Evolutionary conservation across 2,113 vertebrate species (phyloP).

Genomic region (Panthera leo): DNA sequence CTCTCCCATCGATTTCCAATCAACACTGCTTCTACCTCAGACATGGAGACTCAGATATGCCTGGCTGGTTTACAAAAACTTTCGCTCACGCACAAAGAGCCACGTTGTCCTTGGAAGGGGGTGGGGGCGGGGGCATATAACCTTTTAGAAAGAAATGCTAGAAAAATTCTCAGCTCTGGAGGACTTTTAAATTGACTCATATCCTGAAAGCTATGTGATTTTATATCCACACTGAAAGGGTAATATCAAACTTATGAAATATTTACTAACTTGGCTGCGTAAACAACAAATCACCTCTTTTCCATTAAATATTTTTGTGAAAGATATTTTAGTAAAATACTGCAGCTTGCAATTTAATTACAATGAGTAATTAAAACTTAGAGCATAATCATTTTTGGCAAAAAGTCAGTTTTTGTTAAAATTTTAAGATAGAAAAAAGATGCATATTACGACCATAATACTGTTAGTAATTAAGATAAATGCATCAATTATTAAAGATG

Average conservation of each 20-base stretch:
- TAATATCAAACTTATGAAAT: constrained; percentile 90
- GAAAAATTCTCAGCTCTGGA: constrained; percentile 32
- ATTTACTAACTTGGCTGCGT: constrained; percentile 87
- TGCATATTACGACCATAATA: constrained; percentile 94
- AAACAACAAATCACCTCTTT: constrained; percentile 89
- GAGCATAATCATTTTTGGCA: constrained; percentile 95
- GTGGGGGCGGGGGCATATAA: too few species aligned
- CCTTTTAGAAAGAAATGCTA: not conserved
- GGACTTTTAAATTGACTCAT: constrained; percentile 82
- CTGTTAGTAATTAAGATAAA: constrained; percentile 99
- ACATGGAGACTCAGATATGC: not conserved
- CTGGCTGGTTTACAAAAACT: not conserved
- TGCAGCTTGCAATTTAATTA: constrained; percentile 95
- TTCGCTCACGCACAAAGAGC: not conserved
- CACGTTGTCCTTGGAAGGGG: rapidly evolving
- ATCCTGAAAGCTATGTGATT: constrained; percentile 83
- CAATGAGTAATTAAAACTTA: constrained; percentile 98
- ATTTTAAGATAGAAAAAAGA: constrained; percentile 93
- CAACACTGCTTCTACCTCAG: not conserved
- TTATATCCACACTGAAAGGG: constrained; percentile 83
- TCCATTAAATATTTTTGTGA: constrained; percentile 88
- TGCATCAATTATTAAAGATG: constrained; percentile 99
- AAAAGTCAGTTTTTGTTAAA: constrained; percentile 92
- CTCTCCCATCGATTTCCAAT: not conserved
- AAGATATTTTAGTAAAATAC: constrained; percentile 89